These are phyloP conservation scores for Tineola bisselliella DNA, from an alignment of 2,888 invertebrate genomes.

Conservation along the genomic window DNA sequence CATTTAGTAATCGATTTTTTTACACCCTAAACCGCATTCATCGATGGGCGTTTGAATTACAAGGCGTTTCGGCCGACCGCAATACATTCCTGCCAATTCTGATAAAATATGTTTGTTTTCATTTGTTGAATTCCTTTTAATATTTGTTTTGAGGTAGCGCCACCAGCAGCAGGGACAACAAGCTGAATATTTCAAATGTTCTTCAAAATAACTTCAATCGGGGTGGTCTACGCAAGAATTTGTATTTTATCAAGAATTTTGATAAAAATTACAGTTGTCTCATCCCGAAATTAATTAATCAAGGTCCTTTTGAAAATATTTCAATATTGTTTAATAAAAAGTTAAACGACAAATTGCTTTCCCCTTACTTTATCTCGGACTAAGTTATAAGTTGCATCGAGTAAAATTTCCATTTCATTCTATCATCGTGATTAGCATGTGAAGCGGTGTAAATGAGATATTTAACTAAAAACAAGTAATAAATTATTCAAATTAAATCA, in stretches of 20 bases:
- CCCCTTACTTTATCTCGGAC: background rate
- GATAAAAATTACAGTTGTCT: too few species aligned
- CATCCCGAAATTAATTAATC: too few species aligned
- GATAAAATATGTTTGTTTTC: conserved; percentile 63
- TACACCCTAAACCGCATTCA: conserved; percentile 62
- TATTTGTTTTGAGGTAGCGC: conserved; percentile 29
- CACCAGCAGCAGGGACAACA: conserved; percentile 18
- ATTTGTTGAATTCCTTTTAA: conserved; percentile 37
- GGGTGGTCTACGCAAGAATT: conserved; percentile 37
- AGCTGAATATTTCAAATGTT: conserved; percentile 39
- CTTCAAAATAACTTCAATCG: conserved; percentile 47
- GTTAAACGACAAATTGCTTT: background rate
- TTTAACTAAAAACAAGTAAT: conserved; percentile 19
- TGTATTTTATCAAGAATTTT: background rate
- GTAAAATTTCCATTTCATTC: conserved; percentile 35
- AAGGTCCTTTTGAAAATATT: too few species aligned
- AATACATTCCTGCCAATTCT: conserved; percentile 41
- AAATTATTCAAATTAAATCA: conserved; percentile 24
- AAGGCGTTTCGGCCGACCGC: conserved; percentile 56
- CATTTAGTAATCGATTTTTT: conserved; percentile 65
- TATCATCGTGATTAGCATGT: conserved; percentile 35
- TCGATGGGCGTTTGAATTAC: conserved; percentile 59
- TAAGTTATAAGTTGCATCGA: conserved; percentile 28
- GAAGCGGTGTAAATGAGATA: conserved; percentile 29
- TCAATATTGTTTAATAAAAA: background rate